Percentiles rank a stretch among this genome's conserved stretches.
These are phyloP conservation scores for Eunapius fragilis DNA, from an alignment of 37 sponge, comb jelly and placozoan species.

Conservation along the genomic window DNA sequence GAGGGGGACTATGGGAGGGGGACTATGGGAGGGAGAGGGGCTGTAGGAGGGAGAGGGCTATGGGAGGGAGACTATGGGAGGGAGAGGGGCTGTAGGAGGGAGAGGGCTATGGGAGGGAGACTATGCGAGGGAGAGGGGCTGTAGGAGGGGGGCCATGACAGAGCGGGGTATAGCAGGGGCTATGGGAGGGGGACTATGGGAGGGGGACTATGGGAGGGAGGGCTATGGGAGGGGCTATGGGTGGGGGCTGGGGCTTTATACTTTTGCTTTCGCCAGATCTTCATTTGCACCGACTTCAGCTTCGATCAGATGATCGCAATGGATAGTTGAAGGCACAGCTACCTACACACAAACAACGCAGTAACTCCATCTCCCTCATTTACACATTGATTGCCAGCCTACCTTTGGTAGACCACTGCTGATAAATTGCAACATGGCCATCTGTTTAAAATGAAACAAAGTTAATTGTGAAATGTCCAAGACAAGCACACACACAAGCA, in stretches of 20 bases:
- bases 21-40: too few species aligned
- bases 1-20: too few species aligned
- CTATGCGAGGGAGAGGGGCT: not conserved
- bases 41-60: too few species aligned
- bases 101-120: not conserved
- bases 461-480: not conserved
- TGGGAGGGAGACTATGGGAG: not conserved
- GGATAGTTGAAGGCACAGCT: constrained; percentile 98
- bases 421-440: constrained; percentile 99
- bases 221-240: not conserved
- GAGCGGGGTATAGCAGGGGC: not conserved
- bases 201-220: not conserved
- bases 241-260: not conserved
- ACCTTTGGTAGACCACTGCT: constrained; percentile 96
- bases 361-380: constrained; percentile 38
- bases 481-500: too few species aligned
- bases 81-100: not conserved
- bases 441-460: constrained; percentile 67
- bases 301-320: constrained; percentile 99
- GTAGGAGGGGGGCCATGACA: not conserved
- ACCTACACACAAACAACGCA: constrained; percentile 39
- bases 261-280: constrained; percentile 90
- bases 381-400: not conserved
- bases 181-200: not conserved
- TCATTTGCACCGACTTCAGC: constrained; percentile 91